Evolutionary conservation across 2,888 invertebrate genomes (phyloP), one percentile per base, ranked within the genome.

Genomic region (Agriopis leucophaearia): DNA sequence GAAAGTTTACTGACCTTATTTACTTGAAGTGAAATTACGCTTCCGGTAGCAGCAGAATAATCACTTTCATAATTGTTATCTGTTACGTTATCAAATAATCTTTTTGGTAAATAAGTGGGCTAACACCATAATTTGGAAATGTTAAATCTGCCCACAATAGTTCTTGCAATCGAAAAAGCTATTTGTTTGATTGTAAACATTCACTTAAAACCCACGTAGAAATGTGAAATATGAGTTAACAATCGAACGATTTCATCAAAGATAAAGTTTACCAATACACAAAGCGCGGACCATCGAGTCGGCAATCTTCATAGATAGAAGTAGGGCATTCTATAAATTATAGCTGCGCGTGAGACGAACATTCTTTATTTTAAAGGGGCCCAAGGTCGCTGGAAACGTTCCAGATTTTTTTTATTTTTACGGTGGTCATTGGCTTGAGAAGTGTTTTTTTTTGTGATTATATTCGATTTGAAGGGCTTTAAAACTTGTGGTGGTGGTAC

Each of bases 341-440:
- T 78, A 74, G 84, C 78, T 54, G 81, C 79, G 86, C 85, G 86
- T 85, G 88, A 87, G 88, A 81, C 84, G 83, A 83, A 80, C 84
- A 85, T 87, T 86, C 81, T 84, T 83, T 83, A 82, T 82, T 81
- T 78, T 79, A 54, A 87, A 87, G 83, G 80, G 82, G 88, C 84
- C 83, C 93, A 94, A 93, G 93, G 93, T 91, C 91, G 90, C 88
- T 94, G 92, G 91, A 92, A 85, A 72, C 78, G 88, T 83, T 92
- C 92, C 92, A 93, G 85, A 86, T 85, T 84, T 79, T 81, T 81
- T 85, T 81, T 81, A 81, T 83, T 81, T 86, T 84, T 78, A 74
- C 77, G 66, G 74, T 79, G 71, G 68, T 75, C 75, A 80, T 79
- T 74, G 77, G 77, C 81, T 81, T 83, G 77, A 72, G 65, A 70